These are phyloP conservation scores for Zelostemma sp. DNA, from an alignment of 1,140 invertebrate species.

Conservation along the genomic window DNA sequence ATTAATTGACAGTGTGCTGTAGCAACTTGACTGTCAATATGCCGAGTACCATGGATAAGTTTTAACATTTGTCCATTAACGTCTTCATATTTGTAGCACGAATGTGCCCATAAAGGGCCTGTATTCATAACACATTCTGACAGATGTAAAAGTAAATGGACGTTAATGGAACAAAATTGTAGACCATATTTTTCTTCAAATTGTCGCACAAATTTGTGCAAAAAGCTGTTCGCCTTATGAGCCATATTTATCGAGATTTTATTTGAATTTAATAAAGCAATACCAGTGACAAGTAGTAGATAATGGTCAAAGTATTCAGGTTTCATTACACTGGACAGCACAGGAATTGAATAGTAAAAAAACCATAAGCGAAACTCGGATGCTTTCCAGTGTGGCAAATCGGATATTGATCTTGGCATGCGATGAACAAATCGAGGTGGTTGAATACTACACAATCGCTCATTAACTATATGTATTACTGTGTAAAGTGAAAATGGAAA, in stretches of 20 bases:
- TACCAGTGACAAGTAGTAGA: slow-evolving; percentile 12
- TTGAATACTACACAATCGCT: slow-evolving; percentile 6
- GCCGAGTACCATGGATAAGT: slow-evolving; percentile 34
- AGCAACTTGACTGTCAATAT: slow-evolving; percentile 42
- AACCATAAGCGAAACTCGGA: too few relatives aligned
- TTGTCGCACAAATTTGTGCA: slow-evolving; percentile 25
- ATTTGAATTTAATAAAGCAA: slow-evolving; percentile 17
- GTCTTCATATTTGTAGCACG: too few relatives aligned
- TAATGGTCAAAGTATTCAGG: slow-evolving; percentile 18
- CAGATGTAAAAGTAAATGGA: slow-evolving; percentile 31
- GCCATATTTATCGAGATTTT: slow-evolving; percentile 9
- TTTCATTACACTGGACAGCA: too few relatives aligned
- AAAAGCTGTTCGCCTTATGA: slow-evolving; percentile 11
- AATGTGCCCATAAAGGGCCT: too few relatives aligned
- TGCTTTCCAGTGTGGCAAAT: slow-evolving; percentile 37
- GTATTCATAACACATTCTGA: slow-evolving; percentile 16
- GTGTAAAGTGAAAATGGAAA: too few relatives aligned
- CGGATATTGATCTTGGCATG: slow-evolving; percentile 32
- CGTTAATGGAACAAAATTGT: slow-evolving; percentile 25
- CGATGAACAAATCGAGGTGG: slow-evolving; percentile 39
- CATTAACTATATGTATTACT: too few relatives aligned
- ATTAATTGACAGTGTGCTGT: slow-evolving; percentile 31
- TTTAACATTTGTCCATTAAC: too few relatives aligned
- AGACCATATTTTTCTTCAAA: slow-evolving; percentile 19
- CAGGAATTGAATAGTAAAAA: too few relatives aligned